Base-by-base conservation (phyloP, 1,140 invertebrate genomes). In the Macrobrachium rosenbergii region DNA sequence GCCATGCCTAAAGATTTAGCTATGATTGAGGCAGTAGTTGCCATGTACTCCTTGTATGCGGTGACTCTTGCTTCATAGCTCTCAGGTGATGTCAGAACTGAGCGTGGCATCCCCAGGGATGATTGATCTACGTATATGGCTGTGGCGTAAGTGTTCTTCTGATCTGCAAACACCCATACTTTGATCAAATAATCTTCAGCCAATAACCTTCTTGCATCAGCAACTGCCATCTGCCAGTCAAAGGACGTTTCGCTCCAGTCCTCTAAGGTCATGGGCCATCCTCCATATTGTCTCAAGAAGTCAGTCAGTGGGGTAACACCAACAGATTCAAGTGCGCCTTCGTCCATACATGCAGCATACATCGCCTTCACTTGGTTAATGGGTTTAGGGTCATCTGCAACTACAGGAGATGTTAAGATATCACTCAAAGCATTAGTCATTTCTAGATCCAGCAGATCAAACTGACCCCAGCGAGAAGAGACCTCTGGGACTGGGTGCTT, bases 401-500 rank as follows among this genome's bases (percentile, higher is more conserved):
- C 52, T 12, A 83, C 62, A 16, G 88, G 83, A n/a, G 87, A 83
- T 5, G 59, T 62, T 6, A 89, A 69, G 62, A 89, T 89, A 21
- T 16, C 45, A 58, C 83, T 82, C 2, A 89, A 21, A 23, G 88
- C 88, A 21, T 82, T 86, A 21, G 19, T 60, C 72, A 89, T 23
- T 23, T 89, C 80, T 19, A 28, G 21, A 16, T 78, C 83, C 21
- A 89, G 58, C 10, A 89, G n/a, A 23, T 83, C 75, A 52, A 89
- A 87, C 62, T 89, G 88, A 6, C 52, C 16, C 88, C 88, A 89
- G 3, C 79, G 73, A 14, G 88, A 89, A 73, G 90, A 64, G 58
- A 72, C 58, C 28, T 89, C 80, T 16, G 83, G 91, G 21, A 91
- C 89, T n/a, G 90, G 90, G 88, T 90, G 90, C 83, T 93, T 93